These are phyloP conservation scores for Anthopleura sola DNA, from an alignment of 64 coral and sea anemone species.

Conservation along the genomic window DNA sequence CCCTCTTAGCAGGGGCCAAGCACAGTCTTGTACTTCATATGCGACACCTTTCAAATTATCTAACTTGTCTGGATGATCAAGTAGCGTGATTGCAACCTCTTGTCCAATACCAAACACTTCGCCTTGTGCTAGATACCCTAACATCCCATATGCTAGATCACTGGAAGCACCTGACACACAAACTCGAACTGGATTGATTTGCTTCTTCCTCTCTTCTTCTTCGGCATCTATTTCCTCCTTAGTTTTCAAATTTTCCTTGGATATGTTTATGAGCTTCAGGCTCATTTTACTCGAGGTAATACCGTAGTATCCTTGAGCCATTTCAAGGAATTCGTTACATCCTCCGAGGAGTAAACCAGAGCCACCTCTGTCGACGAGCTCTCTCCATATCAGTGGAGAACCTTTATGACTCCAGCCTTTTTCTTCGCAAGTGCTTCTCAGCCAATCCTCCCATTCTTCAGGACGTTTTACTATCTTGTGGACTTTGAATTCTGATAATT, in stretches of 20 bases:
- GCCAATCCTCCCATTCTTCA: constrained; percentile 82
- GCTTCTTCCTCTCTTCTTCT: constrained; percentile 52
- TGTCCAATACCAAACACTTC: constrained; percentile 83
- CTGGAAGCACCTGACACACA: constrained; percentile 65
- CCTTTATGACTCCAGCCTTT: constrained; percentile 71
- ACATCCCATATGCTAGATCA: constrained; percentile 66
- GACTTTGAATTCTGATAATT: constrained; percentile 74
- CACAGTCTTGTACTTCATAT: constrained; percentile 91
- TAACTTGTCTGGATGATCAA: constrained; percentile 62
- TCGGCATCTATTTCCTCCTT: constrained; percentile 76
- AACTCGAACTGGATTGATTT: constrained; percentile 73
- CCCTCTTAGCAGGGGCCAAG: constrained; percentile 73
- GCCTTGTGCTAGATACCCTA: constrained; percentile 70
- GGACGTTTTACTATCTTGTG: constrained; percentile 88
- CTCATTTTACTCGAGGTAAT: constrained; percentile 81
- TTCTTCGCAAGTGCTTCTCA: constrained; percentile 62
- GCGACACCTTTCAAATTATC: constrained; percentile 58
- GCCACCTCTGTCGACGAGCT: constrained; percentile 91
- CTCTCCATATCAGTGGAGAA: constrained; percentile 92
- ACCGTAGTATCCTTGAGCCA: constrained; percentile 88
- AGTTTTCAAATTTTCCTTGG: constrained; percentile 80
- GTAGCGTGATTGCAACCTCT: constrained; percentile 64
- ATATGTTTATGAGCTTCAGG: constrained; percentile 66
- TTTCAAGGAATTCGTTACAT: constrained; percentile 91
- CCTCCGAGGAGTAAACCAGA: constrained; percentile 78